Percentiles rank a stretch among this genome's conserved stretches.
Conservation (phyloP, 2,888 invertebrate species). For the Dryobotodes eremita region DNA sequence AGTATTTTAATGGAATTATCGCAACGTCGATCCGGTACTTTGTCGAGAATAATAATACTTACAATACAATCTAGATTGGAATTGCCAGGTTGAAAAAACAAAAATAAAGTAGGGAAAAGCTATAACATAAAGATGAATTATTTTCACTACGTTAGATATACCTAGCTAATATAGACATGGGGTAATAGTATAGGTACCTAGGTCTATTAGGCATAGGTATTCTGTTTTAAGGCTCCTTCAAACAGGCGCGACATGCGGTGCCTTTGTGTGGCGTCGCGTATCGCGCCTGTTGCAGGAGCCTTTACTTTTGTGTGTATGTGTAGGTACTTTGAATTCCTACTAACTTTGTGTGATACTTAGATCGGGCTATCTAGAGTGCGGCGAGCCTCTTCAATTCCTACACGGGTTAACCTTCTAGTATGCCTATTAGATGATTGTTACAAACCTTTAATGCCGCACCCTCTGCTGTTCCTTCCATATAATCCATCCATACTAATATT, state of each 20-base stretch:
- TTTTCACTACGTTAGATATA: neutral
- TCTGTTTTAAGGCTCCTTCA: neutral
- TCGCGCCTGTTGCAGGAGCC: too few relatives aligned
- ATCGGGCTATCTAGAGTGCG: neutral
- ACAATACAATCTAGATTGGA: constrained; percentile 30
- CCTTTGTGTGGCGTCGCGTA: too few relatives aligned
- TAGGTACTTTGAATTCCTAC: neutral
- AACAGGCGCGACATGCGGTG: too few relatives aligned
- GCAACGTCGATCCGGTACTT: constrained; percentile 47
- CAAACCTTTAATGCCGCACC: constrained; percentile 3
- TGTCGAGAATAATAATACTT: constrained; percentile 23
- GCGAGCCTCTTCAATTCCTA: constrained; percentile 7
- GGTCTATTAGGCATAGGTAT: neutral
- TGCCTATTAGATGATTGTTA: neutral
- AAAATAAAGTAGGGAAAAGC: neutral
- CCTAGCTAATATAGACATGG: neutral
- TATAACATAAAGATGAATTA: neutral
- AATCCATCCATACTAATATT: neutral
- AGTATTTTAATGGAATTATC: constrained; percentile 33
- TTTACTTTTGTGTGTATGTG: neutral
- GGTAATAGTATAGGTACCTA: too few relatives aligned
- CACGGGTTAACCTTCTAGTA: neutral
- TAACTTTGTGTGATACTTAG: neutral
- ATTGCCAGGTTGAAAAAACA: constrained; percentile 18
- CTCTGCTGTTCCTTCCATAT: neutral